Evolutionary conservation across 2,888 invertebrate genomes (phyloP).

Genomic region (Alloplasta piceator): DNA sequence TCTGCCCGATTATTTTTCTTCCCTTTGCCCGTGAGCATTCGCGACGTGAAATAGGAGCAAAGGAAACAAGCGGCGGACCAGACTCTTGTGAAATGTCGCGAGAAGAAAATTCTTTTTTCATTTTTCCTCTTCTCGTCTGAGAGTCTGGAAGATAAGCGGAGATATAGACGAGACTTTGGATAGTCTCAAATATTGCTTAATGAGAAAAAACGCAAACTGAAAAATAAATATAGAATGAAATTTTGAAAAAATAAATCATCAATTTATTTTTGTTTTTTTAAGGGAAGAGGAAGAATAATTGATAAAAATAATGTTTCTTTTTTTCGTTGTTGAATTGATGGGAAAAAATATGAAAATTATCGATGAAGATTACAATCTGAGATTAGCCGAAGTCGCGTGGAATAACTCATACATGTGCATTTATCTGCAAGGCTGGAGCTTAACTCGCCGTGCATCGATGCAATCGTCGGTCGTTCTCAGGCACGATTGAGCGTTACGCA

Average conservation of each 20-base stretch:
- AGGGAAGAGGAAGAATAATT: too few species aligned
- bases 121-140: slow-evolving; percentile 7
- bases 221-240: slow-evolving; percentile 1
- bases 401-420: slow-evolving; percentile 30
- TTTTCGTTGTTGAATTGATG: too few species aligned
- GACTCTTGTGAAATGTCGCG: not conserved
- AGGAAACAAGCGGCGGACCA: not conserved
- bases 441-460: slow-evolving; percentile 44
- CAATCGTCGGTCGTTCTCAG: slow-evolving; percentile 40
- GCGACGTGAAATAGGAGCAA: not conserved
- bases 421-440: slow-evolving; percentile 20
- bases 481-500: slow-evolving; percentile 35
- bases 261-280: too few species aligned
- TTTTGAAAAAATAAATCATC: too few species aligned
- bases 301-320: too few species aligned
- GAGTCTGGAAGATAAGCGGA: slow-evolving; percentile 6
- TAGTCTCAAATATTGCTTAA: too few species aligned
- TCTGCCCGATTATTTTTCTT: slow-evolving; percentile 36
- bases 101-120: not conserved
- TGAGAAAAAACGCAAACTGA: not conserved
- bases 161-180: not conserved
- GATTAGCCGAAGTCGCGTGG: too few species aligned
- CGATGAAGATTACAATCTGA: too few species aligned
- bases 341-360: too few species aligned
- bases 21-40: not conserved